Percentiles rank a stretch among this genome's conserved stretches.
phyloP scores from a whole-genome alignment of 2,113 vertebrate species.

The Marmota flaviventris region DNA sequence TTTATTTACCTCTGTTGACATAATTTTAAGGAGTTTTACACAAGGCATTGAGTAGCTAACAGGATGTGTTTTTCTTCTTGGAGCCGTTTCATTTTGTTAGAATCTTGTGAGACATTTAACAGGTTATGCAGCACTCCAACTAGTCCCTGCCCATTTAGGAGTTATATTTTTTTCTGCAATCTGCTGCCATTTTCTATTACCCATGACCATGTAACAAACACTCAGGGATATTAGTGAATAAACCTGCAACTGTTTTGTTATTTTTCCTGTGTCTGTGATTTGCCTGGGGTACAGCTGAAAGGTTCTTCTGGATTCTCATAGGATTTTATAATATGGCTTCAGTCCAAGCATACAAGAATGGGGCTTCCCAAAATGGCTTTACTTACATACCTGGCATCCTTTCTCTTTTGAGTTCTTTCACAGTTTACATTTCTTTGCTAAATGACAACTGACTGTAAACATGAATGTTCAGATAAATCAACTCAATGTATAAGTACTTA shows the following conservation, averaged over 20 bases:
- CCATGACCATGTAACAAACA: not conserved
- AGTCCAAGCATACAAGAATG: not conserved
- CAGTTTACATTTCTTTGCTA: not conserved
- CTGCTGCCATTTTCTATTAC: not conserved
- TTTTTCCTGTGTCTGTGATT: not conserved
- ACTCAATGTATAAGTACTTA: not conserved
- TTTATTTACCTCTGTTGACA: conserved; percentile 9
- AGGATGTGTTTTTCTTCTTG: not conserved
- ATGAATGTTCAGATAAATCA: not conserved
- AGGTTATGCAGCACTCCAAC: not conserved
- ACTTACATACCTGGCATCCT: not conserved
- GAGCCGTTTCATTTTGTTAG: not conserved
- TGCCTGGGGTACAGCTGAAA: not conserved
- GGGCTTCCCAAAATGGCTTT: not conserved
- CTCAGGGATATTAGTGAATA: not conserved
- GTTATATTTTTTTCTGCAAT: not conserved
- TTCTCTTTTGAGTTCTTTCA: not conserved
- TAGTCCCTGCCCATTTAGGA: not conserved
- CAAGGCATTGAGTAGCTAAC: not conserved
- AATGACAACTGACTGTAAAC: not conserved
- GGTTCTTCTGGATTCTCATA: not conserved
- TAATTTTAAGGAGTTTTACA: not conserved
- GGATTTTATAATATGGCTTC: not conserved
- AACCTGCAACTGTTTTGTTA: not conserved
- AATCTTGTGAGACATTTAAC: not conserved